Base-by-base conservation (phyloP, 37 sponge, comb jelly and placozoan species). In the Chondrosia reniformis region DNA sequence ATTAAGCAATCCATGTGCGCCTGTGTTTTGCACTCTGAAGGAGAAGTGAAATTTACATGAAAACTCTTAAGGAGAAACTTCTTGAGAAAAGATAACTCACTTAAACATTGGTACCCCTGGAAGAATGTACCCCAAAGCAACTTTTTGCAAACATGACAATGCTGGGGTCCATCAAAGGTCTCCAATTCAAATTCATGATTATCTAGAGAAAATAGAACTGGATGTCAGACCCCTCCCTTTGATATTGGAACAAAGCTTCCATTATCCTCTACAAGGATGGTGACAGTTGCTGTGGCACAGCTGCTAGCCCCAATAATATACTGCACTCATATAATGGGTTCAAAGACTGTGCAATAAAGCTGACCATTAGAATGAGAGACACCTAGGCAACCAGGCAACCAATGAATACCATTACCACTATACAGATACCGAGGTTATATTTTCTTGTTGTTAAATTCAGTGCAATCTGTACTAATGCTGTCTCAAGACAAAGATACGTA, bases 71-170 rank as follows among this genome's bases (percentile, higher is more conserved):
- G n/a, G n/a, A n/a, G n/a, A n/a, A n/a, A n/a, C n/a, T n/a, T n/a
- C n/a, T n/a, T n/a, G n/a, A n/a, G n/a, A n/a, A n/a, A n/a, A n/a
- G n/a, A n/a, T n/a, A n/a, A 69, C 55, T 52, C 49, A 89, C 90
- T 76, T 55, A 28, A 10, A 44, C 90, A 89, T n/a, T 0, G 30
- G 83, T 89, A 89, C 13, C 90, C 90, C 69, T 89, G 90, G 74
- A 85, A 85, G 57, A 85, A 89, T 46, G 78, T 78, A 28, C 90
- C 32, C 81, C 80, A 76, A 33, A 45, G 57, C 63, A 83, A 37
- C 64, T 74, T 33, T 77, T 78, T 2, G 77, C 76, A 10, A 79
- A 85, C 61, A 9, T n/a, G 19, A 17, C 62, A 21, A 79, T 84
- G 27, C 10, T 69, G 79, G 24, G 90, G 86, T 33, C 78, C 85